A percentile compares a stretch with the other conserved stretches of the same genome.
Conservation (phyloP, 2,888 invertebrate species). For the Mythimna ferrago region DNA sequence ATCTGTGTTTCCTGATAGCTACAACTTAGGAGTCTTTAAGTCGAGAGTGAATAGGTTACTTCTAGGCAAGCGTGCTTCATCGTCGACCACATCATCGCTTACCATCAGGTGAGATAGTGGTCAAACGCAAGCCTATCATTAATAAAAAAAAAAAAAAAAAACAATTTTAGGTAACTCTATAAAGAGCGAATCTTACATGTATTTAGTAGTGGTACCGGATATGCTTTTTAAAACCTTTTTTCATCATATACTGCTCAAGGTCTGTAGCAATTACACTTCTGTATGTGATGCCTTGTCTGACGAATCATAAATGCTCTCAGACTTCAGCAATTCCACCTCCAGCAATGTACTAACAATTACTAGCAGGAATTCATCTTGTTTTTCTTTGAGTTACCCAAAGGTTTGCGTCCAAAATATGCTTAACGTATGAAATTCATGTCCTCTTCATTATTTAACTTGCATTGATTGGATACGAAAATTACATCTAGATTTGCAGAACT, state of each 20-base stretch:
- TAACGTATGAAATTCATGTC: too few relatives aligned
- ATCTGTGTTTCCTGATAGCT: too few relatives aligned
- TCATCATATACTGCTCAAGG: neutral
- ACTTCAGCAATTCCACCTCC: neutral
- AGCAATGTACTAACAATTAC: neutral
- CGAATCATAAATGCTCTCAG: slow-evolving; percentile 3
- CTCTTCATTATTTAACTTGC: neutral
- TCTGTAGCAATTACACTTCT: neutral
- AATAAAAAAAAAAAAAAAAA: too few relatives aligned
- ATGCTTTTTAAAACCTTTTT: neutral
- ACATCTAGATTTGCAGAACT: neutral
- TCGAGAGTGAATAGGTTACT: too few relatives aligned
- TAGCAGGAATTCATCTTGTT: too few relatives aligned
- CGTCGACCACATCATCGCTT: too few relatives aligned
- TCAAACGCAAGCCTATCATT: too few relatives aligned
- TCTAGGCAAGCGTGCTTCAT: too few relatives aligned
- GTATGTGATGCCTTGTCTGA: neutral
- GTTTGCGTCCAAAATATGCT: too few relatives aligned
- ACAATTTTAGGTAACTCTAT: neutral
- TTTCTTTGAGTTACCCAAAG: too few relatives aligned
- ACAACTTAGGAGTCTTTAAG: too few relatives aligned
- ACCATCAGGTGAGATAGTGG: too few relatives aligned
- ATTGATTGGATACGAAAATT: neutral
- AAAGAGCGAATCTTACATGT: neutral
- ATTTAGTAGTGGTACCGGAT: neutral